Conservation (phyloP, 2,113 vertebrate species). For the Rhinogobius similis region DNA sequence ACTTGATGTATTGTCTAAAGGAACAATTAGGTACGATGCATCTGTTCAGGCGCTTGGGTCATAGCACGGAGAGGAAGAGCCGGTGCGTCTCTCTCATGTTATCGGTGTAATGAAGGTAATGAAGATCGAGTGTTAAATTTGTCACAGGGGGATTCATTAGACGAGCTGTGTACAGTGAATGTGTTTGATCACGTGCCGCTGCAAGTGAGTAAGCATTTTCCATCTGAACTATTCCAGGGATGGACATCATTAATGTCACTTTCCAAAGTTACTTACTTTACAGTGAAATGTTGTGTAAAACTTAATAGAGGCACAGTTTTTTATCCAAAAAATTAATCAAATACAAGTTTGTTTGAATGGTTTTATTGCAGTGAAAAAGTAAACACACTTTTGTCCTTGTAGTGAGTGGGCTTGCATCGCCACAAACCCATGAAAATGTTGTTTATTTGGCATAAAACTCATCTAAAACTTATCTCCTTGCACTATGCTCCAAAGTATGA, state of each 20-base stretch:
- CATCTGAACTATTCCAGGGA: background rate
- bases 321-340: too few relatives aligned
- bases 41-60: constrained; percentile 27
- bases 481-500: too few relatives aligned
- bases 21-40: constrained; percentile 39
- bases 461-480: too few relatives aligned
- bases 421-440: too few relatives aligned
- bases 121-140: constrained; percentile 47
- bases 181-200: background rate
- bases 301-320: too few relatives aligned
- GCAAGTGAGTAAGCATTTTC: background rate
- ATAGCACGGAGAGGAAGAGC: background rate
- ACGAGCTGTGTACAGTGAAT: background rate
- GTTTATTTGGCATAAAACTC: too few relatives aligned
- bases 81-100: constrained; percentile 20
- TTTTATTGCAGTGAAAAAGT: too few relatives aligned
- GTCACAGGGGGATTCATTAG: constrained; percentile 28
- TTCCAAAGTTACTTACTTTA: background rate
- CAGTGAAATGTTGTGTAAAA: background rate
- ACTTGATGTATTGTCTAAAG: constrained; percentile 36
- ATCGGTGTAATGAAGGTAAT: constrained; percentile 58
- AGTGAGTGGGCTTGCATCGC: too few relatives aligned
- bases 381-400: too few relatives aligned
- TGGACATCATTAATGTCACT: background rate
- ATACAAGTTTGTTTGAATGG: too few relatives aligned